Evolutionary conservation across 2,888 invertebrate species (phyloP).

Genomic region (Linnaemya vulpina): DNA sequence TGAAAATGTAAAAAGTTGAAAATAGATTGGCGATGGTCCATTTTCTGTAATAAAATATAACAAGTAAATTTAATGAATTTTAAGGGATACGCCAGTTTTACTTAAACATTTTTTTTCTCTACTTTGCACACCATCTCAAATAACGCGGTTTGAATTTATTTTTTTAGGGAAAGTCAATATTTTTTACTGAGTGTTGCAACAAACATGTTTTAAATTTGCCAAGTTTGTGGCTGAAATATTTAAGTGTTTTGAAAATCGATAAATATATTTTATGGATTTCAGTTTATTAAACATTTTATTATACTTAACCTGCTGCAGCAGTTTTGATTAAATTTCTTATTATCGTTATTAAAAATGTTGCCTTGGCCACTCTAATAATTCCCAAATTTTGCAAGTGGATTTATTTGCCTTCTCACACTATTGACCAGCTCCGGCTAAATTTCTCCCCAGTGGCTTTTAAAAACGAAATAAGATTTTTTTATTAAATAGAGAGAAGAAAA

Average conservation of each 20-base stretch:
- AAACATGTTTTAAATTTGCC: not conserved
- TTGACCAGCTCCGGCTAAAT: not conserved
- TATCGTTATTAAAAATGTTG: no score
- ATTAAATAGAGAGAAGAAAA: not conserved
- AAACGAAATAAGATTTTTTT: not conserved
- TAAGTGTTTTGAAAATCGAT: no score
- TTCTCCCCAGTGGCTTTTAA: not conserved
- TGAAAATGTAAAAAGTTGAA: not conserved
- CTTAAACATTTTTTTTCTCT: not conserved
- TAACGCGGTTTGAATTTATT: not conserved
- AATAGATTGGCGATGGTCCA: not conserved
- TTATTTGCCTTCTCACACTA: not conserved
- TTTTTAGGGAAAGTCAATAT: not conserved
- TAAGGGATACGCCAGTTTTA: not conserved
- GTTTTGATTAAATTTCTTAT: no score
- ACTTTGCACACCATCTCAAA: not conserved
- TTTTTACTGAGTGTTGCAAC: not conserved
- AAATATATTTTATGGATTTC: no score
- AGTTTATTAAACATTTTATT: no score
- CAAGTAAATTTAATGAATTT: slow-evolving; percentile 36
- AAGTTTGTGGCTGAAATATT: no score
- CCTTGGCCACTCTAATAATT: no score
- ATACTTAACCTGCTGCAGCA: no score
- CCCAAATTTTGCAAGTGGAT: not conserved
- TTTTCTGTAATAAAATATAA: slow-evolving; percentile 31